These are phyloP conservation scores for Potamarius usumacintae DNA, from an alignment of 2,113 vertebrate species.

Conservation along the genomic window DNA sequence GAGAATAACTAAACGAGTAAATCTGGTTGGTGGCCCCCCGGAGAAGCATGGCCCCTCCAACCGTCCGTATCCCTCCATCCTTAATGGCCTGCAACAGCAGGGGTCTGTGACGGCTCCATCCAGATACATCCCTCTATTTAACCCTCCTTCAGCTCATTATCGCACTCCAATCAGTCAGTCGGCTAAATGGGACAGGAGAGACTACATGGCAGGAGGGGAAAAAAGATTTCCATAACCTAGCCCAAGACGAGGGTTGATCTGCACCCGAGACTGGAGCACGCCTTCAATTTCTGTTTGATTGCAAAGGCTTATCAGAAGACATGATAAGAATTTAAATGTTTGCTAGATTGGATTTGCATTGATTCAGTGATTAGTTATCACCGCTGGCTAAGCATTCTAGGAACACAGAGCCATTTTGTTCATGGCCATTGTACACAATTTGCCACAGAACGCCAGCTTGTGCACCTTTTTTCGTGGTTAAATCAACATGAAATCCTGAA, in stretches of 20 bases:
- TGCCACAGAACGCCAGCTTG: constrained; percentile 16
- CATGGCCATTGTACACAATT: neutral
- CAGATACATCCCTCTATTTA: constrained; percentile 30
- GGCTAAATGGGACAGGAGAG: constrained; percentile 38
- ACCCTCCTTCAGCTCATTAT: constrained; percentile 37
- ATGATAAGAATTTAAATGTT: neutral
- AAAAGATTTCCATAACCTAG: neutral
- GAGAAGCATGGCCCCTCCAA: constrained; percentile 8
- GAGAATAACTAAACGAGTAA: constrained; percentile 46
- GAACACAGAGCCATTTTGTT: constrained; percentile 1
- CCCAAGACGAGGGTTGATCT: neutral
- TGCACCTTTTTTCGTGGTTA: constrained; percentile 4
- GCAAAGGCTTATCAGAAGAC: neutral
- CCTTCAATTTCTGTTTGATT: neutral
- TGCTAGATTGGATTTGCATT: neutral
- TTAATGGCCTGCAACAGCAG: constrained; percentile 42
- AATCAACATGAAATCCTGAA: constrained; percentile 28
- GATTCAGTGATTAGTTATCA: neutral
- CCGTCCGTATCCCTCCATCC: constrained; percentile 19
- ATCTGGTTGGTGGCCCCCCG: constrained; percentile 26
- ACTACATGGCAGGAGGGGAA: neutral
- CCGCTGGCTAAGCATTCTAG: neutral
- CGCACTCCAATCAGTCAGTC: constrained; percentile 41
- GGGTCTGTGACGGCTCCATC: constrained; percentile 30
- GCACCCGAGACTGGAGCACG: neutral